These are phyloP conservation scores for Hydra vulgaris DNA, from an alignment of 30 jellyfish, hydroid and myxozoan genomes.

Conservation along the genomic window DNA sequence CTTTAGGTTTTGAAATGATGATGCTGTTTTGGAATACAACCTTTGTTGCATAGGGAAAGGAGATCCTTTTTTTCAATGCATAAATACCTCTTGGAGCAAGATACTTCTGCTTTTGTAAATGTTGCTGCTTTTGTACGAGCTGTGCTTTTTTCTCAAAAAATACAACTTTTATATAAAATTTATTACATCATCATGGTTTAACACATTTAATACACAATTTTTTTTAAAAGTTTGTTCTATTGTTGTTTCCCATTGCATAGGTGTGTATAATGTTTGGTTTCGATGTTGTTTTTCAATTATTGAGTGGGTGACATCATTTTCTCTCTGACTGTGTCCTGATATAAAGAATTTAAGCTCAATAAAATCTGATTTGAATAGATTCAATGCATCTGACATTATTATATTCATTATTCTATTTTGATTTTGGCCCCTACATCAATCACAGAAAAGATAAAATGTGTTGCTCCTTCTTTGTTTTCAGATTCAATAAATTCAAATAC, in stretches of 20 bases:
- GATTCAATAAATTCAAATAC: no score
- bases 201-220: neutral
- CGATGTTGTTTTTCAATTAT: conserved; percentile 1
- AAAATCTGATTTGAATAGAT: conserved; percentile 1
- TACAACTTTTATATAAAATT: neutral
- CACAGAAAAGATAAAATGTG: no score
- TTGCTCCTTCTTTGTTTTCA: no score
- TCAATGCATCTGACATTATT: neutral
- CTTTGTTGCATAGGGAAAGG: no score
- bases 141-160: neutral
- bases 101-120: conserved; percentile 2
- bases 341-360: neutral
- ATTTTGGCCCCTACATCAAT: no score
- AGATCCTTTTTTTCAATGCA: no score
- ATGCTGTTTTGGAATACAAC: no score
- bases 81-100: no score
- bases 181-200: conserved; percentile 1
- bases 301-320: neutral
- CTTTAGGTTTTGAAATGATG: neutral
- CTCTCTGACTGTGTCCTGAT: neutral
- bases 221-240: neutral
- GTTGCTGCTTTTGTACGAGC: conserved; percentile 2
- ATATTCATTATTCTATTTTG: no score
- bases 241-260: conserved; percentile 4
- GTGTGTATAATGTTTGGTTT: no score